These are phyloP conservation scores for Drosophila nigrodunni DNA, from an alignment of 1,140 invertebrate species.

Conservation along the genomic window DNA sequence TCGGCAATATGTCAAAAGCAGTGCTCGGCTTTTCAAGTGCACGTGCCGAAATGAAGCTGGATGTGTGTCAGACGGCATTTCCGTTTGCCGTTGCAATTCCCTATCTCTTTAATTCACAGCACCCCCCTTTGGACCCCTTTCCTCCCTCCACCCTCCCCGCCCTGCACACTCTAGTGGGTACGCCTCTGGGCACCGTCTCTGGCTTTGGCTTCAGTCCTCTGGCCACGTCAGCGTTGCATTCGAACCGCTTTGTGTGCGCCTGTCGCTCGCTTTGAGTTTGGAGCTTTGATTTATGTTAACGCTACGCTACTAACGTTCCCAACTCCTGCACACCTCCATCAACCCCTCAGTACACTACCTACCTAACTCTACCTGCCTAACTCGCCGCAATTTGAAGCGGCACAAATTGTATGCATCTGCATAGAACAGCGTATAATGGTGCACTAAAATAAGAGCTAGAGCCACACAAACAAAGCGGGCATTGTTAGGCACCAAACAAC, in stretches of 20 bases:
- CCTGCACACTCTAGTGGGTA: background rate
- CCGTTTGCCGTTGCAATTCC: slow-evolving; percentile 24
- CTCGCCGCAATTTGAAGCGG: slow-evolving; percentile 30
- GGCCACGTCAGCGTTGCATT: slow-evolving; percentile 31
- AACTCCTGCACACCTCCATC: background rate
- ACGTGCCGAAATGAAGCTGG: slow-evolving; percentile 76
- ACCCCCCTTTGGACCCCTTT: too few relatives aligned
- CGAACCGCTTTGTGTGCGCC: slow-evolving; percentile 54
- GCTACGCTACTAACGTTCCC: slow-evolving; percentile 5
- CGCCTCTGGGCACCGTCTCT: slow-evolving; percentile 1
- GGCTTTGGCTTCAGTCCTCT: background rate
- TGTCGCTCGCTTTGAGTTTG: slow-evolving; percentile 75
- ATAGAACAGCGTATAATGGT: slow-evolving; percentile 74
- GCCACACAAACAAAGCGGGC: slow-evolving; percentile 49
- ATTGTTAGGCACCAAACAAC: slow-evolving; percentile 36
- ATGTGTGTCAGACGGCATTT: slow-evolving; percentile 73
- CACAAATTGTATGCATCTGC: slow-evolving; percentile 70
- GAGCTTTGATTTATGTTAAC: slow-evolving; percentile 79
- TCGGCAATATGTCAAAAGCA: slow-evolving; percentile 61
- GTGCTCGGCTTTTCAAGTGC: slow-evolving; percentile 70
- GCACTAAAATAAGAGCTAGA: slow-evolving; percentile 69
- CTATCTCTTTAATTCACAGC: background rate
- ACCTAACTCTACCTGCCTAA: background rate
- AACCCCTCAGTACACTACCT: background rate
- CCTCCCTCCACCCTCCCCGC: background rate